Evolutionary conservation across 2,888 invertebrate species (phyloP).

Genomic region (Epistrophella euchroma): DNA sequence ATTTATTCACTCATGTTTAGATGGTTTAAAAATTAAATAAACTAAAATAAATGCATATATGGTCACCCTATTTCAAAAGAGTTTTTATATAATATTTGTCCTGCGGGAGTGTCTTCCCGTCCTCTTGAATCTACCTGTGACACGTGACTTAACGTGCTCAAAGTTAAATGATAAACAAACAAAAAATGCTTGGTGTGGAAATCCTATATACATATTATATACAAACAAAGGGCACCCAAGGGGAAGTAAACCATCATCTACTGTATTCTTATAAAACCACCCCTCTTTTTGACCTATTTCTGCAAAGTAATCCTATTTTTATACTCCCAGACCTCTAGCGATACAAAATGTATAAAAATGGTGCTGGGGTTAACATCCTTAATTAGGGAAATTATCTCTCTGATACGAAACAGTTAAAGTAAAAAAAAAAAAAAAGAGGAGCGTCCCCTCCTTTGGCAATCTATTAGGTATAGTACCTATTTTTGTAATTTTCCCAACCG

Average conservation of each 20-base stretch:
- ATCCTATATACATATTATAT: not conserved
- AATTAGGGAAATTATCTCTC: slow-evolving; percentile 73
- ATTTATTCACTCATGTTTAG: no score
- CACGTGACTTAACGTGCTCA: slow-evolving; percentile 61
- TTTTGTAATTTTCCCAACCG: slow-evolving; percentile 22
- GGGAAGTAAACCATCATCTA: slow-evolving; percentile 12
- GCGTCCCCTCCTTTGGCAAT: slow-evolving; percentile 43
- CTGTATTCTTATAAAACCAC: slow-evolving; percentile 11
- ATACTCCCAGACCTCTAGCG: slow-evolving; percentile 25
- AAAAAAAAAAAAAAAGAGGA: slow-evolving; percentile 62
- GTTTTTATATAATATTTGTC: not conserved
- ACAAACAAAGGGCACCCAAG: slow-evolving; percentile 12
- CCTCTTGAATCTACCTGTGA: slow-evolving; percentile 38
- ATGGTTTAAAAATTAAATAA: no score
- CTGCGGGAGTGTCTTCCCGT: slow-evolving; percentile 41
- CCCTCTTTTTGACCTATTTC: slow-evolving; percentile 71
- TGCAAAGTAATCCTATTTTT: slow-evolving; percentile 45
- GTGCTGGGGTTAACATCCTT: slow-evolving; percentile 54
- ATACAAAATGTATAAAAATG: not conserved
- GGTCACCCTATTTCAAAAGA: slow-evolving; percentile 15
- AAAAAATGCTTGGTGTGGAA: slow-evolving; percentile 61
- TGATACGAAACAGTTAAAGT: slow-evolving; percentile 18
- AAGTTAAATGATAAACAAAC: slow-evolving; percentile 61
- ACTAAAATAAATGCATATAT: no score
- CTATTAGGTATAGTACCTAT: no score